phyloP scores from a whole-genome alignment of 2,113 vertebrate genomes.

The Asarcornis scutulata region DNA sequence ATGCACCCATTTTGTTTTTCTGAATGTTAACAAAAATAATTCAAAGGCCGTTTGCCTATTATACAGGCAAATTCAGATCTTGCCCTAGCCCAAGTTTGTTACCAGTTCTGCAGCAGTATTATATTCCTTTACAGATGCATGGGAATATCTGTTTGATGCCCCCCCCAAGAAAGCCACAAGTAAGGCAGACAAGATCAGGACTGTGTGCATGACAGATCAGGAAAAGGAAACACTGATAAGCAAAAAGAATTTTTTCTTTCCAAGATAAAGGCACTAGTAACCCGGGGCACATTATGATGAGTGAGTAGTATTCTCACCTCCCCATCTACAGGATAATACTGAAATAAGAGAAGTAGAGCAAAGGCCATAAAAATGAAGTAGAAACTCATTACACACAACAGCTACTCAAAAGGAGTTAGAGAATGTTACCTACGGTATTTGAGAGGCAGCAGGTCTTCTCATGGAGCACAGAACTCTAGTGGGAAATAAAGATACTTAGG shows the following conservation, averaged over 20 bases:
- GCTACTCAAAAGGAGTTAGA: neutral
- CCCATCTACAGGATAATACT: neutral
- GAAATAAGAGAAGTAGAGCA: neutral
- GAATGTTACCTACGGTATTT: neutral
- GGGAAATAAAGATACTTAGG: neutral
- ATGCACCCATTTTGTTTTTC: rapidly evolving
- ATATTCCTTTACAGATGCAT: rapidly evolving
- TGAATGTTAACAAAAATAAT: neutral
- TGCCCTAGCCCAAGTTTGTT: rapidly evolving
- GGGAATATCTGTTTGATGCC: neutral
- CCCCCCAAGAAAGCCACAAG: neutral
- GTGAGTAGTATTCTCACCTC: neutral
- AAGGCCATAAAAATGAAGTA: neutral
- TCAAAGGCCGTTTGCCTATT: neutral
- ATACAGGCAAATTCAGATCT: neutral
- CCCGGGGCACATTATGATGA: neutral
- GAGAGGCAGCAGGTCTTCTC: neutral
- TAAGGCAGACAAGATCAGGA: neutral
- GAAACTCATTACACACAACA: neutral
- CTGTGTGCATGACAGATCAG: neutral
- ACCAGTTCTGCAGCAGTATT: neutral
- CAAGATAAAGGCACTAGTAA: neutral
- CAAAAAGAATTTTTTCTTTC: neutral
- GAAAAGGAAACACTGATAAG: neutral
- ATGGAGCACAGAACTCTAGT: neutral